Evolutionary conservation across 2,888 invertebrate genomes (phyloP).

Genomic region (Caradrina kadenii): DNA sequence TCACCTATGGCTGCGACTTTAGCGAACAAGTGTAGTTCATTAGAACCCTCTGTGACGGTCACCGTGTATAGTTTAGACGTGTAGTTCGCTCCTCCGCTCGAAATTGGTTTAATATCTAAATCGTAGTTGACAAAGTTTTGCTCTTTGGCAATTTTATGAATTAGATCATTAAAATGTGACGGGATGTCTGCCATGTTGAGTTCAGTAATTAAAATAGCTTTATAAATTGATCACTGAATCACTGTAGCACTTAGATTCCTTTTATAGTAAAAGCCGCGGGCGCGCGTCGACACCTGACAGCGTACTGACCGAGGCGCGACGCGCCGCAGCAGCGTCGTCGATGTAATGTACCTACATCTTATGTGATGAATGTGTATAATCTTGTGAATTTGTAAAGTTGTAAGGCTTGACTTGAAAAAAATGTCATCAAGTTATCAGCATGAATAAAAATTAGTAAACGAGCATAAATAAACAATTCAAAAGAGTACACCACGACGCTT

Average conservation of each 20-base stretch:
- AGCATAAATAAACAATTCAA: neutral
- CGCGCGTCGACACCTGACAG: neutral
- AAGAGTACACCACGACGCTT: neutral
- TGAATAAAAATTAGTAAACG: no score
- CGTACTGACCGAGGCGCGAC: slow-evolving; percentile 15
- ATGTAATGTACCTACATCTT: neutral
- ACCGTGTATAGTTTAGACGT: slow-evolving; percentile 66
- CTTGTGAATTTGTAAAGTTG: neutral
- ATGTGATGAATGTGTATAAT: neutral
- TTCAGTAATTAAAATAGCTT: neutral
- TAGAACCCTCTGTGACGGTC: slow-evolving; percentile 50
- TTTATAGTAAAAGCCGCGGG: neutral
- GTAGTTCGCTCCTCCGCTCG: slow-evolving; percentile 72
- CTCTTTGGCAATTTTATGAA: slow-evolving; percentile 59
- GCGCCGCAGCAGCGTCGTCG: neutral
- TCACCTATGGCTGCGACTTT: slow-evolving; percentile 75
- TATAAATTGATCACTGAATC: neutral
- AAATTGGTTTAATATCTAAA: slow-evolving; percentile 57
- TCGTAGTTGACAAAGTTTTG: slow-evolving; percentile 57
- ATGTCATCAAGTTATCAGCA: neutral
- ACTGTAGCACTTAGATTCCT: neutral
- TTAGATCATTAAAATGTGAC: slow-evolving; percentile 30
- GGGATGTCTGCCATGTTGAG: slow-evolving; percentile 37
- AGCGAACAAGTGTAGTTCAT: slow-evolving; percentile 70
- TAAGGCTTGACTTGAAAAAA: neutral